Evolutionary conservation across 2,797 vertebrate genomes (phyloP).

Genomic region (Loris lydekkerianus): DNA sequence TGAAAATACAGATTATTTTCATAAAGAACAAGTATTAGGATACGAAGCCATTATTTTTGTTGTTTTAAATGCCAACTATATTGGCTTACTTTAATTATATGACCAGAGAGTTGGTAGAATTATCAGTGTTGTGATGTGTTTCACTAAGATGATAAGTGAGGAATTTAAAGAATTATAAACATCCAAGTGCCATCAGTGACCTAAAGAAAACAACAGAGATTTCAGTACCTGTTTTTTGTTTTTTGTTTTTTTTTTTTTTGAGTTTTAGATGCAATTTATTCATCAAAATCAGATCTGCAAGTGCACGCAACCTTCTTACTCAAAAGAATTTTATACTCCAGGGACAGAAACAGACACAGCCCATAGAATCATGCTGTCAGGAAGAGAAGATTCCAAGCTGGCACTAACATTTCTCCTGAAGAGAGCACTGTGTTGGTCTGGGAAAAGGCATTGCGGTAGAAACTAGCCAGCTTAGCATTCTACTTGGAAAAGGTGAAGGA

Average conservation of each 20-base stretch:
- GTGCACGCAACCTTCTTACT: not conserved
- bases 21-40: not conserved
- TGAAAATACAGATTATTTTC: slow-evolving; percentile 24
- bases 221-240: not conserved
- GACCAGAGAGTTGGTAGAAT: slow-evolving; percentile 1
- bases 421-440: not conserved
- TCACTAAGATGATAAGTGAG: not conserved
- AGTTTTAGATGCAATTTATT: not conserved
- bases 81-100: not conserved
- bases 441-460: slow-evolving; percentile 10
- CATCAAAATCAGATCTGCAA: not conserved
- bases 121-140: not conserved
- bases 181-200: not conserved
- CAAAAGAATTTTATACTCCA: not conserved
- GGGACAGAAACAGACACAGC: not conserved
- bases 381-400: not conserved
- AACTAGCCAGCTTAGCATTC: not conserved
- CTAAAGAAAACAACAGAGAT: not conserved
- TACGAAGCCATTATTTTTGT: not conserved
- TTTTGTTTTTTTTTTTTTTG: slow-evolving; percentile 42
- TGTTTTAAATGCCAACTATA: not conserved
- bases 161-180: not conserved
- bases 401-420: not conserved
- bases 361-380: not conserved
- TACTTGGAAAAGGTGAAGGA: not conserved